Evolutionary conservation across 2,113 vertebrate genomes (phyloP).

Genomic region (Talpa occidentalis): DNA sequence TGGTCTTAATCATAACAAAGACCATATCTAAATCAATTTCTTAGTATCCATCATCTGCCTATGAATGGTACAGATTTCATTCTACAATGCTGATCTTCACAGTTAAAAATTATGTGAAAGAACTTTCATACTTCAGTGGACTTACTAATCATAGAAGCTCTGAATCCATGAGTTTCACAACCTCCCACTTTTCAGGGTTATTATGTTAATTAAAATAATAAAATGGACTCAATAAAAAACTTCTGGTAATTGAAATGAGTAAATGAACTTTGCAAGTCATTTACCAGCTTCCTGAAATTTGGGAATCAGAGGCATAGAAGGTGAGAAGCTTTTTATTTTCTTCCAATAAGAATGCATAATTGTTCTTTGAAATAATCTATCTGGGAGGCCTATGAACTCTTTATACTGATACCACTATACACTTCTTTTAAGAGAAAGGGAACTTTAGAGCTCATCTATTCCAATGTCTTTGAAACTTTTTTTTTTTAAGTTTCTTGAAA

Average conservation of each 20-base stretch:
- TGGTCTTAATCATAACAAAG: conserved; percentile 16
- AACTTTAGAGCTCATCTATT: neutral
- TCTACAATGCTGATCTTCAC: conserved; percentile 27
- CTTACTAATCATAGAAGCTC: conserved; percentile 68
- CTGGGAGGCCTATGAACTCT: neutral
- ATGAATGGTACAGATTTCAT: conserved; percentile 41
- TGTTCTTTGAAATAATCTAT: conserved; percentile 39
- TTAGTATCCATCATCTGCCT: neutral
- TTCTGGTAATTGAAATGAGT: conserved; percentile 70
- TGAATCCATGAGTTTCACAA: conserved; percentile 58
- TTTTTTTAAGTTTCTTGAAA: conserved; percentile 48
- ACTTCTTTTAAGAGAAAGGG: neutral
- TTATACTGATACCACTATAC: neutral
- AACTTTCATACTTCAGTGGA: conserved; percentile 27
- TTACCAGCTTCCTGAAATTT: conserved; percentile 57
- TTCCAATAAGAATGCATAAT: conserved; percentile 18
- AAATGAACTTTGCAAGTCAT: conserved; percentile 61
- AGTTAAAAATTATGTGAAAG: conserved; percentile 66
- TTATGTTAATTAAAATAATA: conserved; percentile 77
- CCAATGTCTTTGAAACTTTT: conserved; percentile 29
- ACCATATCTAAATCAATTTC: conserved; percentile 33
- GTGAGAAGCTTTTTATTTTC: conserved; percentile 10
- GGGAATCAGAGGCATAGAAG: conserved; percentile 49
- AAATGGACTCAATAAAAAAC: conserved; percentile 58
- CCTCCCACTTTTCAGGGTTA: conserved; percentile 51